Conservation (phyloP, 2,797 vertebrate species). For the Mus minutoides region DNA sequence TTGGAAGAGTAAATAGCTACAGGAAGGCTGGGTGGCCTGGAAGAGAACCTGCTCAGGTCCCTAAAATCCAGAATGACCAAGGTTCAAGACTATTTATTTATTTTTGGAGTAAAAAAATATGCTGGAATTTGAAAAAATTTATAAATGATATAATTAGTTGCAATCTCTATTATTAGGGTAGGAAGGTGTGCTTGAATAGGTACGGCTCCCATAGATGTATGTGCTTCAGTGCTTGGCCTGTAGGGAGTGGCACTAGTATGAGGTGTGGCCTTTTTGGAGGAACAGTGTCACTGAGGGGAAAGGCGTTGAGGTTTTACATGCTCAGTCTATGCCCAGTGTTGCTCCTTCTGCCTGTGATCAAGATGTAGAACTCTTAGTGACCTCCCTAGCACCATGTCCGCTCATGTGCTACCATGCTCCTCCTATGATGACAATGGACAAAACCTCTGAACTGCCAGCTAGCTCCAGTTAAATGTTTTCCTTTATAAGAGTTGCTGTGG, state of each 20-base stretch:
- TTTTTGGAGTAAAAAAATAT: constrained; percentile 18
- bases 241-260: not conserved
- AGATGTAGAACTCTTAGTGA: not conserved
- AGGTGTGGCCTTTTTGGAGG: not conserved
- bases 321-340: not conserved
- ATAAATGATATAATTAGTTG: not conserved
- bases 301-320: not conserved
- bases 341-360: not conserved
- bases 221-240: not conserved
- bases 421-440: not conserved
- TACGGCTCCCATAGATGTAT: not conserved
- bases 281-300: not conserved
- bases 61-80: constrained; percentile 2
- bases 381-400: not conserved
- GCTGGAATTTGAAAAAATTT: not conserved
- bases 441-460: not conserved
- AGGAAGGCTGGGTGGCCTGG: not conserved
- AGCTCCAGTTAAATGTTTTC: not conserved
- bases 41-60: not conserved
- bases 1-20: not conserved
- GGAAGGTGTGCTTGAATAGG: not conserved
- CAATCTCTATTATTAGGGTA: not conserved
- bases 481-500: not conserved
- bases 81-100: not conserved
- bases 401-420: not conserved